Conservation (phyloP, 2,113 vertebrate genomes). For the Sphaerodactylus townsendi region DNA sequence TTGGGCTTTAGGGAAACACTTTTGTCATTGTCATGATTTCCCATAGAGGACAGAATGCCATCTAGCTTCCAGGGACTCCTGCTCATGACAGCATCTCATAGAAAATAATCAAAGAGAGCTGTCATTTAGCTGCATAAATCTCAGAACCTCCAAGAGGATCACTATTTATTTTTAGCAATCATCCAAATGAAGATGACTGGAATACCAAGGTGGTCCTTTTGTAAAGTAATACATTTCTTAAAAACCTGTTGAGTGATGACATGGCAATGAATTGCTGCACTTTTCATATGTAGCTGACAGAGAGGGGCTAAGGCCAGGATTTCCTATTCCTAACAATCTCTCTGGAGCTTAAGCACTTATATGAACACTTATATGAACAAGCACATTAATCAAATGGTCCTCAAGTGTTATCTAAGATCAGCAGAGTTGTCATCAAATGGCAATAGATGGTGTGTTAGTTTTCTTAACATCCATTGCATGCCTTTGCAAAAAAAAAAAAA, state of each 20-base stretch:
- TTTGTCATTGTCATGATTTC: slow-evolving; percentile 38
- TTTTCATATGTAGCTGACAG: slow-evolving; percentile 21
- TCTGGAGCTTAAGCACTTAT: slow-evolving; percentile 26
- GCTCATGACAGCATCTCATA: slow-evolving; percentile 18
- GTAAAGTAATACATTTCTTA: slow-evolving; percentile 40
- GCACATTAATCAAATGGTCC: slow-evolving; percentile 42
- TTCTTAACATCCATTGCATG: slow-evolving; percentile 21
- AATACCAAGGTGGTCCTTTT: slow-evolving; percentile 6
- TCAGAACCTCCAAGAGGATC: slow-evolving; percentile 22
- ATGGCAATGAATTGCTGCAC: background rate
- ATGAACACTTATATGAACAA: background rate
- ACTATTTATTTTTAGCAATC: slow-evolving; percentile 49
- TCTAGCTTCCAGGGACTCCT: slow-evolving; percentile 1
- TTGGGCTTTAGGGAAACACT: slow-evolving; percentile 8
- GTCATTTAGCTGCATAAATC: slow-evolving; percentile 32
- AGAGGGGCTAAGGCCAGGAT: slow-evolving; percentile 30
- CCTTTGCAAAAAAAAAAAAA: slow-evolving; percentile 18
- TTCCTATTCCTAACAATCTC: slow-evolving; percentile 23
- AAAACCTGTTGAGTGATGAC: slow-evolving; percentile 36
- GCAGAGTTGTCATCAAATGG: slow-evolving; percentile 15
- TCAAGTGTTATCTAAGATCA: background rate
- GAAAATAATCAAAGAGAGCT: slow-evolving; percentile 46
- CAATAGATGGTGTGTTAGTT: background rate
- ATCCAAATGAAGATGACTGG: background rate
- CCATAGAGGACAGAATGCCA: slow-evolving; percentile 30